Evolutionary conservation across 2,797 vertebrate genomes (phyloP), one percentile per base, ranked within the genome.

Genomic region (Sebastiscus tertius): DNA sequence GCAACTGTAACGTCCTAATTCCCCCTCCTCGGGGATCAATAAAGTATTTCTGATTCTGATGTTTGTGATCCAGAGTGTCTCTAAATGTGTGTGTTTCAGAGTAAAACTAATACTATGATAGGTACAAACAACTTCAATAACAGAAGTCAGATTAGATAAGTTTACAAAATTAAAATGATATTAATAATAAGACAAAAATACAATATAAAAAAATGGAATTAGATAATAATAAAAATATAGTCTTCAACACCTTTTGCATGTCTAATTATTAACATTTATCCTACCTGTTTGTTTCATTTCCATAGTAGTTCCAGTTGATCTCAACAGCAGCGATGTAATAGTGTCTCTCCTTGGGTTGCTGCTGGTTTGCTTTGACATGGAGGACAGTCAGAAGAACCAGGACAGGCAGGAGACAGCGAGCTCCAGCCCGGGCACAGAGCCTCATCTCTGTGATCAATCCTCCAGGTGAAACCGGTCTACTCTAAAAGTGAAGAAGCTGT

Each of bases 251-350:
- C 5, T 63, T 24, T 10, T 34, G 8, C 10, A 39, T 9, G 3
- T 71, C 9, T 34, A 9, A 34, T 58, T 60, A 1, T 65, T 60
- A 4, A 29, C 0, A 16, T 20, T 26, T 6, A 0, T 75, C 83
- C 33, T 92, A 96, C 96, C 95, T 80, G 54, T 87, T 20, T 31
- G 88, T 24, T 24, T 79, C 89, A 79, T 88, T 85, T 72, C 81
- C 80, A 56, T 77, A 85, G 86, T 96, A 96, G 76, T 92, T 91
- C 96, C 96, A 96, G 82, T 96, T 79, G 49, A 95, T 93, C 77
- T 95, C 93, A 10, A 95, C 95, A 27, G 95, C 96, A 55, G 96
- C 96, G 1, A 96, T 94, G 70, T 96, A 95, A 64, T 95, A 96
- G 33, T 83, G 94, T 86, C 96, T 94, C 84, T 95, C 93, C 22